Percentiles rank a stretch among this genome's conserved stretches.
Evolutionary conservation across 2,113 vertebrate species (phyloP).

Genomic region (Rissa tridactyla): DNA sequence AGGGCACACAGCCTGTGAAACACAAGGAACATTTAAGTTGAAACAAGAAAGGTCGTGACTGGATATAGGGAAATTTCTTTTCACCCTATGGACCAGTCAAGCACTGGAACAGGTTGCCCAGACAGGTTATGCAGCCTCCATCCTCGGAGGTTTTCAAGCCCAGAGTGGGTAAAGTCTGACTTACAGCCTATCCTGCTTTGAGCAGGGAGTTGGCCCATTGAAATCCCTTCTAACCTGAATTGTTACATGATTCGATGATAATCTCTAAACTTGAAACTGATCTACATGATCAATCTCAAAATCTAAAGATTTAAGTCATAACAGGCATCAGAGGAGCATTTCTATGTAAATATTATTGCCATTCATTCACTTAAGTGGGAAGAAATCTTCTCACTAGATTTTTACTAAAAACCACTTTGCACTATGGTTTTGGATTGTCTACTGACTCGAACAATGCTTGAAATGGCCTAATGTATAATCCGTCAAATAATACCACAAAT

Average conservation of each 20-base stretch:
- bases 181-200: not conserved
- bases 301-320: not conserved
- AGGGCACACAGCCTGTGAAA: not conserved
- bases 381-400: not conserved
- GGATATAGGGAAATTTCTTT: not conserved
- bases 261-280: not conserved
- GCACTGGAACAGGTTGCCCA: not conserved
- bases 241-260: not conserved
- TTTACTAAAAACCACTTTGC: not conserved
- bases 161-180: not conserved
- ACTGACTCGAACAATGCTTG: conserved; percentile 16
- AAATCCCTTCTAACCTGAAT: not conserved
- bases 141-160: not conserved
- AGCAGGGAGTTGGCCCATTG: not conserved
- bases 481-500: conserved; percentile 18
- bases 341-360: conserved; percentile 29
- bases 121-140: not conserved
- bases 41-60: not conserved
- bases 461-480: conserved; percentile 38
- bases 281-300: not conserved
- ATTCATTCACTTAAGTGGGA: not conserved
- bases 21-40: not conserved
- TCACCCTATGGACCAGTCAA: not conserved
- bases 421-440: not conserved
- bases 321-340: not conserved